Evolutionary conservation across 2,113 vertebrate genomes (phyloP), one percentile per base, ranked within the genome.

Genomic region (Ceyx margarethae): DNA sequence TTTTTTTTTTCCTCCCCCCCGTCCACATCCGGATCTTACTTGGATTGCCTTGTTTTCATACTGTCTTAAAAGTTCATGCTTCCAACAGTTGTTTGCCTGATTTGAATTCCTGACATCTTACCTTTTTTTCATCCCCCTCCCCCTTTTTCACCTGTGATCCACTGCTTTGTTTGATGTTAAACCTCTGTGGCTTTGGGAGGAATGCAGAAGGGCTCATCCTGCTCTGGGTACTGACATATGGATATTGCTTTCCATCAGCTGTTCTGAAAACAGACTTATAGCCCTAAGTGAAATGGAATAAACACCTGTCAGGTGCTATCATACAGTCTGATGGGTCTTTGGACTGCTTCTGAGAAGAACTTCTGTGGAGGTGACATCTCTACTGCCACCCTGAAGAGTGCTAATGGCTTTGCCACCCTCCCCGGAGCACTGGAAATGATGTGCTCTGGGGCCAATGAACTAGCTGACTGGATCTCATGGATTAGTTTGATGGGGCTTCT

Each of bases 181-280:
- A 46, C 54, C 68, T 56, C 43, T 0, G 0, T 2, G 48, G 53
- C 50, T 37, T 37, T 28, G 18, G 40, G 83, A 81, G 56, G 84
- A 75, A 45, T 29, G 64, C 40, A 20, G 86, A 13, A 56, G 69
- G 60, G 42, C 77, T 46, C 5, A 2, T 74, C 74, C 73, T 89
- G 71, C 82, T 77, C 92, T 42, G 53, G 37, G 31, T 87, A 91
- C 89, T 92, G 86, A 71, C 84, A 94, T 53, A 67, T 57, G 81
- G 56, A 33, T 81, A 37, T 76, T 95, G 88, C 90, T 87, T 92
- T 88, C 83, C 85, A 64, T 25, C 81, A 85, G 79, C 77, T 15
- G 3, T 31, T 74, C 91, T 92, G 45, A 56, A 60, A 26, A 26
- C 68, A 37, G 56, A 5, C 60, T 71, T 68, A 0, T 42, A 66